Conservation (phyloP, 1,140 invertebrate genomes). For the Lutraria rhynchaena region DNA sequence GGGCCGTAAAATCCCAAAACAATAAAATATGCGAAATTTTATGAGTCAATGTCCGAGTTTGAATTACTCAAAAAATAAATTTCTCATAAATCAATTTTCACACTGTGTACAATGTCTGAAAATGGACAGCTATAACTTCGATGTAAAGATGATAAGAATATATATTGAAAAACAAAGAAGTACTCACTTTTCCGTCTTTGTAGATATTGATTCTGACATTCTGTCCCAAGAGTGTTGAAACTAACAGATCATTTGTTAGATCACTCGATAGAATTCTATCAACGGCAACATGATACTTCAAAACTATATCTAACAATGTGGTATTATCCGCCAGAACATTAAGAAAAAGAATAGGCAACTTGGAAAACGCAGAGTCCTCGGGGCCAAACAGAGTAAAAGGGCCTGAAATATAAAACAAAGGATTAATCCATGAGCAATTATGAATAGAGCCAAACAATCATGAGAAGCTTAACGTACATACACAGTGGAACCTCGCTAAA, state of each 20-base stretch:
- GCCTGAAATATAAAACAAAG: conserved; percentile 65
- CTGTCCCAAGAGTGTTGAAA: conserved; percentile 89
- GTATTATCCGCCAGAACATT: conserved; percentile 85
- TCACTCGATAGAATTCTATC: conserved; percentile 48
- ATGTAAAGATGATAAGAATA: no score
- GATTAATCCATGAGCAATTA: neutral
- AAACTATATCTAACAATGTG: conserved; percentile 83
- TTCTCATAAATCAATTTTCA: no score
- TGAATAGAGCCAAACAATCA: no score
- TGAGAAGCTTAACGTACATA: no score
- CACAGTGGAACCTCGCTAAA: no score
- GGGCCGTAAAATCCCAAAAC: no score
- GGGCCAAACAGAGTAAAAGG: conserved; percentile 93
- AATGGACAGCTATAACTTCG: no score
- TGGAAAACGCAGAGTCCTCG: conserved; percentile 89
- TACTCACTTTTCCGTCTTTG: conserved; percentile 48
- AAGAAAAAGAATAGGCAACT: conserved; percentile 85
- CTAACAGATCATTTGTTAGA: conserved; percentile 82
- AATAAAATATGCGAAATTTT: no score
- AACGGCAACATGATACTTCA: conserved; percentile 60
- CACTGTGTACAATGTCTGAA: no score
- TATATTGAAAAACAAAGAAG: no score
- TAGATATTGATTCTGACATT: conserved; percentile 85
- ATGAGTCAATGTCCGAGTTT: no score
- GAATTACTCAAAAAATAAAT: no score